Percentiles rank a stretch among this genome's conserved stretches.
These are phyloP conservation scores for Hydractinia symbiolongicarpus DNA, from an alignment of 30 jellyfish, hydroid and myxozoan genomes.

Conservation along the genomic window DNA sequence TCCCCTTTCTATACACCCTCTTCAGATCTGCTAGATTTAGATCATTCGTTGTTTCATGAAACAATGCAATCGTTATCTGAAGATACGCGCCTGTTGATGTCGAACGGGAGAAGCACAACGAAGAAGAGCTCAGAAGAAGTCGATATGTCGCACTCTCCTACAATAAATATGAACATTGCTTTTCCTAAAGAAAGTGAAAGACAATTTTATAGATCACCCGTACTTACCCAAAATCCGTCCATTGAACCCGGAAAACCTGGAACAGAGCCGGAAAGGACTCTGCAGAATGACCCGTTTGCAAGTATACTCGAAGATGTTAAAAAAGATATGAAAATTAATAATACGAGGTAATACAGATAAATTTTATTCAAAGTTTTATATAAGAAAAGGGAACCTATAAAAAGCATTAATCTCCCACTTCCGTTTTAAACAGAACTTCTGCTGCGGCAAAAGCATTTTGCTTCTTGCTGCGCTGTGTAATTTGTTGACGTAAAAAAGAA, in stretches of 20 bases:
- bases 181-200: neutral
- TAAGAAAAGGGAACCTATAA: no score
- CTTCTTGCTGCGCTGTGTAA: no score
- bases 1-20: constrained; percentile 40
- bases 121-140: neutral
- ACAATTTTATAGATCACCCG: neutral
- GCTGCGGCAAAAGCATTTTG: no score
- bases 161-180: neutral
- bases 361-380: no score
- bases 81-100: constrained; percentile 13
- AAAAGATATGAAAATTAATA: neutral
- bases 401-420: no score
- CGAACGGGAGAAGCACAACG: neutral
- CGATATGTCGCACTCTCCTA: neutral
- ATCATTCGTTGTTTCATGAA: constrained; percentile 29
- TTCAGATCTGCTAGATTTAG: constrained; percentile 20
- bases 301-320: constrained; percentile 8
- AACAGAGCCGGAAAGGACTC: neutral
- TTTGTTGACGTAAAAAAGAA: no score
- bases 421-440: no score
- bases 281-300: constrained; percentile 19
- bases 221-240: constrained; percentile 2
- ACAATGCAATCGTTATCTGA: constrained; percentile 5
- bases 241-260: neutral
- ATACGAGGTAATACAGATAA: constrained; percentile 6